Base-by-base conservation (phyloP, 1,140 invertebrate genomes). In the Drosophila paulistorum region DNA sequence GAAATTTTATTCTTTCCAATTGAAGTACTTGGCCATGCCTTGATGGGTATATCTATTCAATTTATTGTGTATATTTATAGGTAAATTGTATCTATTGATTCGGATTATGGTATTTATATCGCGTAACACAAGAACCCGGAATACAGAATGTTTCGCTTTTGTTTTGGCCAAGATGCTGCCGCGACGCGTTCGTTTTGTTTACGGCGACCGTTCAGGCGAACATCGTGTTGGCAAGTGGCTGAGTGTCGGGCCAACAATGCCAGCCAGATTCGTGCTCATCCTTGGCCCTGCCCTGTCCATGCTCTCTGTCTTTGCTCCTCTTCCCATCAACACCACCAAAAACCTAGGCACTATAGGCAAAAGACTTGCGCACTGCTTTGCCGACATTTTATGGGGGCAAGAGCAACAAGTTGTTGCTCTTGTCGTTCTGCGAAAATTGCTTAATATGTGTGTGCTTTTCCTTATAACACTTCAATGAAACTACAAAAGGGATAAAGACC, bases 281-380 rank as follows among this genome's bases (percentile, higher is more conserved):
- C 23, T 42, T 14, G 14, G 17, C 7, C 48, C 7, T 30, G 30
- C 23, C 9, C 54, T 57, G 6, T 14, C 54, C 35, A 4, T 60
- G 3, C 37, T 39, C 37, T 13, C 37, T 39, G 17, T 17, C 37
- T 39, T 11, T 11, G 26, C 37, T 39, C 10, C 10, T 11, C 10
- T 10, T 39, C 37, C 3, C 37, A 26, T 26, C 26, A 26, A 0
- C 26, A 26, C 26, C 30, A 30, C 30, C 5, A 30, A 7, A 30
- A 30, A 30, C 30, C 30, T 30, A 30, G 30, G 6, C 30, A 30
- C 30, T 3, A 30, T 30, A 7, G 30, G 30, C 30, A 23, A 51
- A 51, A 20, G 45, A 23, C 54, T 61, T 11, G 35, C 9, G 30
- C 51, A 77, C 75, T 77, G 75, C 75, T 71, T 77, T 60, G 60